phyloP scores from a whole-genome alignment of 2,113 vertebrate genomes.

The Rhabdornis inornatus region DNA sequence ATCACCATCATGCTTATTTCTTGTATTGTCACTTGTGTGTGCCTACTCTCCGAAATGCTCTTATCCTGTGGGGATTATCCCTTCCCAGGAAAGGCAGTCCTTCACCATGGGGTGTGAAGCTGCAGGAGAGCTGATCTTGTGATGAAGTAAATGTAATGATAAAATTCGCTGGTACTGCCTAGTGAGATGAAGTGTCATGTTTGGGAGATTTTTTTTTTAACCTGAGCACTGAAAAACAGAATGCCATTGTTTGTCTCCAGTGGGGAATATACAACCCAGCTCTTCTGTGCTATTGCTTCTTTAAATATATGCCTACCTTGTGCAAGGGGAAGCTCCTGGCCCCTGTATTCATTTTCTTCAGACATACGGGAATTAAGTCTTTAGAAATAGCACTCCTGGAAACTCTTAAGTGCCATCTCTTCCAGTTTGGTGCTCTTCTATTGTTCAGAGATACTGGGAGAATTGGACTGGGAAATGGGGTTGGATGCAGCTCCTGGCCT shows the following conservation, averaged over 20 bases:
- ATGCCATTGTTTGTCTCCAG: not conserved
- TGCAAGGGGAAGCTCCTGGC: not conserved
- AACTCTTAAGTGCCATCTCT: not conserved
- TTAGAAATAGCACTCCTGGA: not conserved
- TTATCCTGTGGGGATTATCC: not conserved
- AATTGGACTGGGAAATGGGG: not conserved
- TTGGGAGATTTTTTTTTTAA: not conserved
- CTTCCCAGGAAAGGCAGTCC: not conserved
- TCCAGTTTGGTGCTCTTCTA: not conserved
- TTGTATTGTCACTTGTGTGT: not conserved
- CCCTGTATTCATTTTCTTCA: not conserved
- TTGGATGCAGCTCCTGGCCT: not conserved
- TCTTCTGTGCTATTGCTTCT: not conserved
- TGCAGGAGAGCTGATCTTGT: not conserved
- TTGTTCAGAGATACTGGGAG: not conserved
- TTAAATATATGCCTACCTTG: not conserved
- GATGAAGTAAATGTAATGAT: not conserved
- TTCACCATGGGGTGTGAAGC: not conserved
- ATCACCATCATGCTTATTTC: not conserved
- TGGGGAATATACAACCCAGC: not conserved
- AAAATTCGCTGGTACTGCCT: not conserved
- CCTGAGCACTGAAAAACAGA: not conserved
- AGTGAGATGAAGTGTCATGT: not conserved
- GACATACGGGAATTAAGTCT: not conserved
- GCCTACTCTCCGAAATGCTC: not conserved